These are phyloP conservation scores for Notarius quadriscutis DNA, from an alignment of 2,113 vertebrate genomes.

Conservation along the genomic window DNA sequence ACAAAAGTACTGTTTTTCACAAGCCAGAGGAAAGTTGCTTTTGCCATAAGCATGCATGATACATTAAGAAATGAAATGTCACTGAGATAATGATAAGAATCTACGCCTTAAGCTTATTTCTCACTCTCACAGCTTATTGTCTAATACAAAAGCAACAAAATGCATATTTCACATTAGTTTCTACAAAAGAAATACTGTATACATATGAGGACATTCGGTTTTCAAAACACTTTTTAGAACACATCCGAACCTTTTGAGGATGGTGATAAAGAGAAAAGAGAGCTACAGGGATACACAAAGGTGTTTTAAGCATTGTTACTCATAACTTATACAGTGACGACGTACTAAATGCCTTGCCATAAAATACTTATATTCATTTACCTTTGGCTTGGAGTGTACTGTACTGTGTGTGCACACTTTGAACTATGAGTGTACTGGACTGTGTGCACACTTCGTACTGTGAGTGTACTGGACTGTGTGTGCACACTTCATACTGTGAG, in stretches of 20 bases:
- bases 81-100: constrained; percentile 22
- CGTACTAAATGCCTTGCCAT: background rate
- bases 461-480: too few relatives aligned
- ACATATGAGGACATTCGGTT: constrained; percentile 29
- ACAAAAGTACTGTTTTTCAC: constrained; percentile 24
- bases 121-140: constrained; percentile 8
- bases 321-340: background rate
- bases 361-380: background rate
- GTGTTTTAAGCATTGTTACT: background rate
- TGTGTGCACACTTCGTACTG: too few relatives aligned
- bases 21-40: constrained; percentile 29
- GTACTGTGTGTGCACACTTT: background rate
- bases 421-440: background rate
- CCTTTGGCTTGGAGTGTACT: background rate
- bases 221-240: constrained; percentile 5
- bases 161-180: constrained; percentile 20
- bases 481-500: too few relatives aligned
- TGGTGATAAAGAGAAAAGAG: background rate
- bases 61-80: constrained; percentile 25
- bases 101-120: constrained; percentile 19
- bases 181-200: background rate
- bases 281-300: background rate
- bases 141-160: constrained; percentile 26
- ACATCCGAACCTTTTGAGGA: background rate
- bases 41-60: constrained; percentile 4